Conservation (phyloP, 2,113 vertebrate genomes). For the Rhinopomastus cyanomelas region DNA sequence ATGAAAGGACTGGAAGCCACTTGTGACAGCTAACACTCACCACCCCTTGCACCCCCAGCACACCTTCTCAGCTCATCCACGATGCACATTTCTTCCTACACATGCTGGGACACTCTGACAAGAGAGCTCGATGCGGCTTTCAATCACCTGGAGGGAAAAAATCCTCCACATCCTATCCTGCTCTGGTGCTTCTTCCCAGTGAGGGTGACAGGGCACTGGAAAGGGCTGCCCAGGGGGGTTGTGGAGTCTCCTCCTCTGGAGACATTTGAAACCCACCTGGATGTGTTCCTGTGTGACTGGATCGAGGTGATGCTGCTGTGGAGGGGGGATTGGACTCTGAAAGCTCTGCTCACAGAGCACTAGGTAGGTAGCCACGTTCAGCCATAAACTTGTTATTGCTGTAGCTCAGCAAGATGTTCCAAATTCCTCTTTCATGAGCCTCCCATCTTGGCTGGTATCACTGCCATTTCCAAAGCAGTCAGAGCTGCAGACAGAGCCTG, state of each 20-base stretch:
- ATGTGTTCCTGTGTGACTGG: no score
- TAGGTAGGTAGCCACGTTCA: background rate
- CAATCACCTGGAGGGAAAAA: background rate
- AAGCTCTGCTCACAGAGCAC: background rate
- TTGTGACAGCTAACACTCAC: background rate
- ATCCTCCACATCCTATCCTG: background rate
- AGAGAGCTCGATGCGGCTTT: background rate
- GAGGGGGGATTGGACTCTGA: no score
- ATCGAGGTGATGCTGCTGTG: no score
- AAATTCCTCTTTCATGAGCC: background rate
- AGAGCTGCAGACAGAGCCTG: background rate
- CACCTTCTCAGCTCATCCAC: background rate
- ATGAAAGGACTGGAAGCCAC: background rate
- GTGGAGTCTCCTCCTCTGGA: no score
- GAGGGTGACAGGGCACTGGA: no score
- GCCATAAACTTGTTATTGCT: background rate
- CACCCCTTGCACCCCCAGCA: accelerated
- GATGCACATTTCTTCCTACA: background rate
- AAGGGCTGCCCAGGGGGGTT: no score
- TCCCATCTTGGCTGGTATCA: background rate
- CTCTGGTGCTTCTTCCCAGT: no score
- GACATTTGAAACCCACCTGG: no score
- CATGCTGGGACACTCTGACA: accelerated
- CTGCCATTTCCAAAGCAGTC: background rate
- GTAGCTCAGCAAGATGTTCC: background rate